phyloP scores from a whole-genome alignment of 2,113 vertebrate genomes.

The Chlorocebus sabaeus region DNA sequence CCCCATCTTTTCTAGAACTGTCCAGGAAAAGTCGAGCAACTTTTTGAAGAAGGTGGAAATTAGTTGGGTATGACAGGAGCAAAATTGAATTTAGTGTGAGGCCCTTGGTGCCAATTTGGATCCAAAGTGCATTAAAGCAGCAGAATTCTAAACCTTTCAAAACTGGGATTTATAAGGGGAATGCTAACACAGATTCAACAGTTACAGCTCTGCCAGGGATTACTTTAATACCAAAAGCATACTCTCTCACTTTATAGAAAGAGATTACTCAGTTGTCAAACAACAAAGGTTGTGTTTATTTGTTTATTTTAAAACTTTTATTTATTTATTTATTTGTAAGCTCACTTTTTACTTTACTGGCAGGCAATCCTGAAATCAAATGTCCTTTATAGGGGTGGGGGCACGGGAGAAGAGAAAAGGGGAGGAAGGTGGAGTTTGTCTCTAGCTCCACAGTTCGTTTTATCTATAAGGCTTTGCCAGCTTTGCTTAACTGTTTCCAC shows the following conservation, averaged over 20 bases:
- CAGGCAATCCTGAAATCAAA: not conserved
- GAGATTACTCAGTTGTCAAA: slow-evolving; percentile 63
- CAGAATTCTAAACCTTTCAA: slow-evolving; percentile 64
- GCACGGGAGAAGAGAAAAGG: not conserved
- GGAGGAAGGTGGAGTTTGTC: not conserved
- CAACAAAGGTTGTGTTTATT: slow-evolving; percentile 59
- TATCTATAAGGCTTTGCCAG: slow-evolving; percentile 7
- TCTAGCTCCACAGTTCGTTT: not conserved
- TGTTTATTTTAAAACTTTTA: slow-evolving; percentile 55
- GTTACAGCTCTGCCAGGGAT: slow-evolving; percentile 67
- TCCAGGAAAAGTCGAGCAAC: not conserved
- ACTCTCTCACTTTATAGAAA: slow-evolving; percentile 54
- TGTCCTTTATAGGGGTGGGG: not conserved
- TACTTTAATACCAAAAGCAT: slow-evolving; percentile 73
- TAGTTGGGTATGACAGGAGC: not conserved
- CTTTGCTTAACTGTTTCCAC: slow-evolving; percentile 32
- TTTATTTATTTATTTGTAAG: not conserved
- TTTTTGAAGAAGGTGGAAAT: not conserved
- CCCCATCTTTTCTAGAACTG: not conserved
- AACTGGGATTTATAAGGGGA: slow-evolving; percentile 63
- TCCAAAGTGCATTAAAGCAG: slow-evolving; percentile 34
- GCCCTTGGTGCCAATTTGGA: slow-evolving; percentile 44
- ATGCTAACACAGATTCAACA: slow-evolving; percentile 57
- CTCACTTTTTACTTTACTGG: not conserved
- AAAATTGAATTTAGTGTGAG: not conserved